phyloP scores from a whole-genome alignment of 2,113 vertebrate genomes.

The Raja brachyura region DNA sequence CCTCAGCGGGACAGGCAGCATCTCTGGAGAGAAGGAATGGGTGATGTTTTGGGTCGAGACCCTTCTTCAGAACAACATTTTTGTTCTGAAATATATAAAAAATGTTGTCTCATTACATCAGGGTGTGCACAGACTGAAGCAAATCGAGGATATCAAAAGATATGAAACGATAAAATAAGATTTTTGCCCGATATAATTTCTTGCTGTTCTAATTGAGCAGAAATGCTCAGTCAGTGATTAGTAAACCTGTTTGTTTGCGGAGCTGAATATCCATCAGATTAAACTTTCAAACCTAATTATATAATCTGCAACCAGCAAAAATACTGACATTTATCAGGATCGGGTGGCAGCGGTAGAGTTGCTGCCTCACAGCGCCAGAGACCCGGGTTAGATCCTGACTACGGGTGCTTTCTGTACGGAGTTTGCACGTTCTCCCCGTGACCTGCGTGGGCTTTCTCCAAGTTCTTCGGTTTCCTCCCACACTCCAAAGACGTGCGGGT shows the following conservation, averaged over 20 bases:
- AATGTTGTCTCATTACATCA: background rate
- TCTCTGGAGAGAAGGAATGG: too few species aligned
- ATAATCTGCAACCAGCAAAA: background rate
- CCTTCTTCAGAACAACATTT: background rate
- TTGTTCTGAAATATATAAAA: background rate
- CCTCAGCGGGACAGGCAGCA: too few species aligned
- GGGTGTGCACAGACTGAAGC: background rate
- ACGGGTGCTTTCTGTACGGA: too few species aligned
- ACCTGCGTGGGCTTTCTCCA: too few species aligned
- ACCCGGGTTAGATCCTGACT: too few species aligned
- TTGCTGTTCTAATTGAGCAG: background rate
- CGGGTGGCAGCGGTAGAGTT: too few species aligned
- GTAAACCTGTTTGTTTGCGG: background rate
- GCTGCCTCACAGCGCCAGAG: too few species aligned
- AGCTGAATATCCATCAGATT: background rate
- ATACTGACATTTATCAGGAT: background rate
- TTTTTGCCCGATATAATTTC: too few species aligned
- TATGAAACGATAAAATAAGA: background rate
- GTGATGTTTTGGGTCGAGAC: background rate
- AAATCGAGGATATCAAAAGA: too few species aligned
- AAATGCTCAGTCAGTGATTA: background rate
- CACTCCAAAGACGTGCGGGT: too few species aligned
- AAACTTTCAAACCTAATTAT: background rate
- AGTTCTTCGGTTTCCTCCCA: too few species aligned
- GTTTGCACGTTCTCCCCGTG: too few species aligned